These are phyloP conservation scores for Speoplatyrhinus poulsoni DNA, from an alignment of 2,113 vertebrate species.

Conservation along the genomic window DNA sequence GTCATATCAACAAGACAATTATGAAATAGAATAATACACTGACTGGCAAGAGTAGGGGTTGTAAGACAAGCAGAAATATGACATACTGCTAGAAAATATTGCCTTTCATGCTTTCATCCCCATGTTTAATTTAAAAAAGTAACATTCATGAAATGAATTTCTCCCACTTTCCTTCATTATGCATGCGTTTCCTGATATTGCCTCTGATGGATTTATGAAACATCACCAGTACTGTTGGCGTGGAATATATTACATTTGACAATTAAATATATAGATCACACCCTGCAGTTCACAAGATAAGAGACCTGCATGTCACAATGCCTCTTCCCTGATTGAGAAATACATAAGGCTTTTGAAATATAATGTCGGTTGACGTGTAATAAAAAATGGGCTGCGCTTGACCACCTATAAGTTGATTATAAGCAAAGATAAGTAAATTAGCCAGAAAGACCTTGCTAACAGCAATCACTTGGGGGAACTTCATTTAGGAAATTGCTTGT, in stretches of 20 bases:
- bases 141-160: slow-evolving; percentile 21
- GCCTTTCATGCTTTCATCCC: neutral
- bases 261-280: slow-evolving; percentile 47
- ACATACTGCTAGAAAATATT: no score
- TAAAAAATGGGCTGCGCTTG: neutral
- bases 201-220: slow-evolving; percentile 38
- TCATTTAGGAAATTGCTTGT: neutral
- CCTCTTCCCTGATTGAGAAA: neutral
- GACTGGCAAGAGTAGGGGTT: neutral
- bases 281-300: neutral
- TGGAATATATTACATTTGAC: neutral
- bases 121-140: neutral
- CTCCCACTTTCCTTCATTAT: slow-evolving; percentile 19
- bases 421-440: neutral
- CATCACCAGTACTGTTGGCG: slow-evolving; percentile 14
- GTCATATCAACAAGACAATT: slow-evolving; percentile 32
- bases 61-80: neutral
- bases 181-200: neutral
- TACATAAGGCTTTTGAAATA: neutral
- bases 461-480: neutral
- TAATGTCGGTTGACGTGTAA: neutral
- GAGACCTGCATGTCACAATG: slow-evolving; percentile 2
- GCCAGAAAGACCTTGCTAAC: neutral
- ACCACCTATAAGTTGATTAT: neutral
- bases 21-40: slow-evolving; percentile 5